A percentile compares a stretch with the other conserved stretches of the same genome.
These are phyloP conservation scores for Pyrochroa serraticornis DNA, from an alignment of 2,888 invertebrate species.

Conservation along the genomic window DNA sequence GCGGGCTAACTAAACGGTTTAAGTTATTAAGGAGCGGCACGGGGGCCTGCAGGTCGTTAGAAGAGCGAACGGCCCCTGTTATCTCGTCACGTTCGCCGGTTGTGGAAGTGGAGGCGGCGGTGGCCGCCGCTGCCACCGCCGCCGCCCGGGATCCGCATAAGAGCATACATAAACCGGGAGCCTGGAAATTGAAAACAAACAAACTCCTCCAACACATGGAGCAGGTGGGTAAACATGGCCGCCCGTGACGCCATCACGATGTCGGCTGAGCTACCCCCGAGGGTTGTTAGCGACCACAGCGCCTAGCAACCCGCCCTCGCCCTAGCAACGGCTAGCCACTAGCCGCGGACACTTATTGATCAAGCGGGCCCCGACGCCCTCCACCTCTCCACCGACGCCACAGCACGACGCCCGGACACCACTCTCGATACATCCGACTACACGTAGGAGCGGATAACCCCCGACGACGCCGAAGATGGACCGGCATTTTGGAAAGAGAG, in stretches of 20 bases:
- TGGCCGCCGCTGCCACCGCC: neutral
- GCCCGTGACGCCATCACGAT: slow-evolving; percentile 58
- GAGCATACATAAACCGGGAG: slow-evolving; percentile 25
- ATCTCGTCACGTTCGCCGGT: slow-evolving; percentile 27
- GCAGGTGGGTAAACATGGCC: slow-evolving; percentile 60
- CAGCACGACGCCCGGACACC: slow-evolving; percentile 35
- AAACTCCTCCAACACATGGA: slow-evolving; percentile 36
- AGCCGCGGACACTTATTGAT: slow-evolving; percentile 62
- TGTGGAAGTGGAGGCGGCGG: slow-evolving; percentile 9
- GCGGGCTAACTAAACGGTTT: no score
- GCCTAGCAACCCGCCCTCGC: slow-evolving; percentile 61
- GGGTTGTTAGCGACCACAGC: slow-evolving; percentile 62
- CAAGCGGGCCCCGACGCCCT: slow-evolving; percentile 48
- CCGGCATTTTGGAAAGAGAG: neutral
- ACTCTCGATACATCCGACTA: slow-evolving; percentile 46
- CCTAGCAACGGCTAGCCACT: slow-evolving; percentile 62
- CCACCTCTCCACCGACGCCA: slow-evolving; percentile 32
- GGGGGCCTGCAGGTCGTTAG: slow-evolving; percentile 1
- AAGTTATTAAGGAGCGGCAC: slow-evolving; percentile 11
- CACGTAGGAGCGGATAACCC: slow-evolving; percentile 26
- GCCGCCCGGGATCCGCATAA: slow-evolving; percentile 12
- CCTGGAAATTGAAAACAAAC: slow-evolving; percentile 34
- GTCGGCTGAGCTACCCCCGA: slow-evolving; percentile 56
- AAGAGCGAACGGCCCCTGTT: slow-evolving; percentile 2
- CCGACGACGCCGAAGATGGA: slow-evolving; percentile 2